Conservation (phyloP, 2,888 invertebrate species). For the Eilema sororculum region DNA sequence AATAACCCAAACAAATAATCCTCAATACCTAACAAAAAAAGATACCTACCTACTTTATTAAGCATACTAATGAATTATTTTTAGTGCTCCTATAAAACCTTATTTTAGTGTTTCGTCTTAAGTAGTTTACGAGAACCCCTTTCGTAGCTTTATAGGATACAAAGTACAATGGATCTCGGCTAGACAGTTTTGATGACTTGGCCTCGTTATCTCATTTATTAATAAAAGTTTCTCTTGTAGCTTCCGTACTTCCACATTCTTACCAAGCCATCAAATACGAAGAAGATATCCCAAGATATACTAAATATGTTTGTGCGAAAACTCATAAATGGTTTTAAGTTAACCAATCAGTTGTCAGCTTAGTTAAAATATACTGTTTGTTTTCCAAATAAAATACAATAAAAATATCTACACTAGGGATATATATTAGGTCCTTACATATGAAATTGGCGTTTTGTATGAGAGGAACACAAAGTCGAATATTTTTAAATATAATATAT, state of each 20-base stretch:
- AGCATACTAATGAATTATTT: background rate
- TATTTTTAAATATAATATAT: no score
- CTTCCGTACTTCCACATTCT: background rate
- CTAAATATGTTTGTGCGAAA: no score
- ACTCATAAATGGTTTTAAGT: no score
- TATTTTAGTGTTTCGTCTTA: constrained; percentile 13
- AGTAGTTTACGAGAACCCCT: constrained; percentile 11
- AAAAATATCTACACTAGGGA: no score
- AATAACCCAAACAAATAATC: background rate
- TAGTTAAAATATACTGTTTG: no score
- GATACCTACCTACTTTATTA: background rate
- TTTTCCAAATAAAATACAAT: no score
- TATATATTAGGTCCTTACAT: no score
- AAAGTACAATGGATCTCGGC: constrained; percentile 9
- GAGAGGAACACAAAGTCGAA: no score
- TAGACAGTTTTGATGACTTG: constrained; percentile 8
- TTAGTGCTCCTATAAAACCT: constrained; percentile 5
- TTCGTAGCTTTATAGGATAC: constrained; percentile 4
- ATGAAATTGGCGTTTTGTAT: no score
- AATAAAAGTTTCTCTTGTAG: background rate
- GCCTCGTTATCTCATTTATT: background rate
- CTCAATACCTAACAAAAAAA: no score
- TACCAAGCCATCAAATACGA: background rate
- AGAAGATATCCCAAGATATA: background rate
- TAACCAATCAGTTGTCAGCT: no score